Conservation (phyloP, 2,888 invertebrate genomes). For the Trachelus tabidus region DNA sequence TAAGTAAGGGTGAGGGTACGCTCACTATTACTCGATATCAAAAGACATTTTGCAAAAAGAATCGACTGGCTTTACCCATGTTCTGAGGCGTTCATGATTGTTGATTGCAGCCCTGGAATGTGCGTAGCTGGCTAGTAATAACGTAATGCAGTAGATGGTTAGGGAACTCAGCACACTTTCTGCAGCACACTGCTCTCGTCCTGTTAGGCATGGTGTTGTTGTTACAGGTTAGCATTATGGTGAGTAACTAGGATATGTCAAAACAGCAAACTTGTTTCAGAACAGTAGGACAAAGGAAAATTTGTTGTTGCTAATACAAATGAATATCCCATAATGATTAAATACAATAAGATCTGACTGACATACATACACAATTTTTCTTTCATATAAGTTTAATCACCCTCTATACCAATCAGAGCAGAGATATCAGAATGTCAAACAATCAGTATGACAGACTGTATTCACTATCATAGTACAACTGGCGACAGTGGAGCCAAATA, state of each 20-base stretch:
- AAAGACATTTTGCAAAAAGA: neutral
- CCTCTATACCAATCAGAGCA: neutral
- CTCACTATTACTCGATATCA: neutral
- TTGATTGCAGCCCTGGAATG: slow-evolving; percentile 46
- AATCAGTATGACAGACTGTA: neutral
- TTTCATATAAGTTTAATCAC: neutral
- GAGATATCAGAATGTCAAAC: neutral
- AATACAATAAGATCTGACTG: neutral
- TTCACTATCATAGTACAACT: neutral
- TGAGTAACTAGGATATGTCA: slow-evolving; percentile 2
- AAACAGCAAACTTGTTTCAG: neutral
- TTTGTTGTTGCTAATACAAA: neutral
- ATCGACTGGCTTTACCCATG: slow-evolving; percentile 73
- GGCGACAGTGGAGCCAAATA: neutral
- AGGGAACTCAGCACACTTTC: slow-evolving; percentile 35
- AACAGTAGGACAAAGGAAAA: neutral
- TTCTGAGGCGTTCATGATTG: slow-evolving; percentile 80
- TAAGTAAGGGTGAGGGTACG: neutral
- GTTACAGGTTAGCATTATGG: neutral
- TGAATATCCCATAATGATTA: neutral
- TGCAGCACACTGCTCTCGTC: slow-evolving; percentile 38
- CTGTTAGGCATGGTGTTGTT: slow-evolving; percentile 39
- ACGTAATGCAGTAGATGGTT: slow-evolving; percentile 26
- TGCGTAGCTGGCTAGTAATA: slow-evolving; percentile 42
- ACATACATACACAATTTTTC: neutral